phyloP scores from a whole-genome alignment of 2,113 vertebrate species.

The Balaeniceps rex region DNA sequence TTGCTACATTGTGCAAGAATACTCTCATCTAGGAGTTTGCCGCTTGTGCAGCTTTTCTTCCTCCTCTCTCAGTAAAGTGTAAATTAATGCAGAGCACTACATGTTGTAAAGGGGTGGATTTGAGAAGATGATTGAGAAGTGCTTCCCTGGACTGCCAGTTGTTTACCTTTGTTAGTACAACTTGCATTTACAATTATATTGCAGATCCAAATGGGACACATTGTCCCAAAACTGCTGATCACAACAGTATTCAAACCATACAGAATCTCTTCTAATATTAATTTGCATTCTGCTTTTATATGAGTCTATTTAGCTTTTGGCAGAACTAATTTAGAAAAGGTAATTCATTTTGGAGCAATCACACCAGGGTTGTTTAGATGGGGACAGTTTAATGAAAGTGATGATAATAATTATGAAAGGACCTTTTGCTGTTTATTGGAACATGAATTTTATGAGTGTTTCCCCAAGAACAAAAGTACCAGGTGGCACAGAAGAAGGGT shows the following conservation, averaged over 20 bases:
- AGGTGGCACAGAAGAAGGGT: background rate
- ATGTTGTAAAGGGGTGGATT: background rate
- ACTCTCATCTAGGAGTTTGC: background rate
- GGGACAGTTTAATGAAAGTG: constrained; percentile 1
- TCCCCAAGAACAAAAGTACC: background rate
- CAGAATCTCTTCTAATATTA: background rate
- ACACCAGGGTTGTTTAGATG: background rate
- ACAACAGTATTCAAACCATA: background rate
- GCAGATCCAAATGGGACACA: background rate
- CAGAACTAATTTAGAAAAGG: constrained; percentile 36
- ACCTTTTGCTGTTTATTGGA: constrained; percentile 15
- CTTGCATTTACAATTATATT: background rate
- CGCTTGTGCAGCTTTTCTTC: background rate
- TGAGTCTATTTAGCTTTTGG: background rate
- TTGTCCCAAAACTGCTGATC: background rate
- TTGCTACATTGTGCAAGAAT: background rate
- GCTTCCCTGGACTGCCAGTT: background rate
- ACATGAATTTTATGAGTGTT: background rate
- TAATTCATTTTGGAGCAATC: background rate
- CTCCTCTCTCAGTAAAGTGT: background rate
- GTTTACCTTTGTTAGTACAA: background rate
- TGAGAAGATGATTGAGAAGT: background rate
- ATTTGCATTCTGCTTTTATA: background rate
- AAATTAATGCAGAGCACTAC: background rate
- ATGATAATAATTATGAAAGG: background rate